Evolutionary conservation across 2,797 vertebrate species (phyloP).

Genomic region (Cuculus canorus): DNA sequence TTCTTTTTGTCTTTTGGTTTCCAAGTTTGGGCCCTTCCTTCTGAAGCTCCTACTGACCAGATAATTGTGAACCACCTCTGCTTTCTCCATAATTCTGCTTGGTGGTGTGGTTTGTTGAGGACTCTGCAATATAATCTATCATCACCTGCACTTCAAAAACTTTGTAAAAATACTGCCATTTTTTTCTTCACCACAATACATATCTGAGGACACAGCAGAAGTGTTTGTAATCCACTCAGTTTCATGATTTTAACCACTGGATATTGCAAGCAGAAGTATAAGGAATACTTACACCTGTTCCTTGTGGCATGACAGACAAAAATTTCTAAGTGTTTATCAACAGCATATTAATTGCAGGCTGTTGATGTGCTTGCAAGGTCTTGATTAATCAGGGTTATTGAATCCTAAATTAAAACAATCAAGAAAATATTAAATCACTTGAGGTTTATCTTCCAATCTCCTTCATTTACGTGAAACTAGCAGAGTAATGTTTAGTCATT

Average conservation of each 20-base stretch:
- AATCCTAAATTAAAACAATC: constrained; percentile 52
- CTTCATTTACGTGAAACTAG: constrained; percentile 29
- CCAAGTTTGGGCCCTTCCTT: neutral
- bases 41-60: neutral
- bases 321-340: constrained; percentile 32
- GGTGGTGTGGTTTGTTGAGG: neutral
- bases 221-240: neutral
- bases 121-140: neutral
- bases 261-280: neutral
- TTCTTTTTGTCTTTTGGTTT: neutral
- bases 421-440: constrained; percentile 42
- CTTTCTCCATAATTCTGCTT: neutral
- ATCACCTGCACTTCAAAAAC: neutral
- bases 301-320: neutral
- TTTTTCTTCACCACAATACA: neutral
- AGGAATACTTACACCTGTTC: neutral
- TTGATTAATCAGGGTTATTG: constrained; percentile 45
- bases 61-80: neutral
- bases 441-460: neutral
- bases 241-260: neutral
- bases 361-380: constrained; percentile 23
- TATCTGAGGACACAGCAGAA: neutral
- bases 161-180: neutral
- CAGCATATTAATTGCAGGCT: constrained; percentile 3
- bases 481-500: constrained; percentile 10